phyloP scores from a whole-genome alignment of 2,888 invertebrate genomes.

The Dermolepida albohirtum region DNA sequence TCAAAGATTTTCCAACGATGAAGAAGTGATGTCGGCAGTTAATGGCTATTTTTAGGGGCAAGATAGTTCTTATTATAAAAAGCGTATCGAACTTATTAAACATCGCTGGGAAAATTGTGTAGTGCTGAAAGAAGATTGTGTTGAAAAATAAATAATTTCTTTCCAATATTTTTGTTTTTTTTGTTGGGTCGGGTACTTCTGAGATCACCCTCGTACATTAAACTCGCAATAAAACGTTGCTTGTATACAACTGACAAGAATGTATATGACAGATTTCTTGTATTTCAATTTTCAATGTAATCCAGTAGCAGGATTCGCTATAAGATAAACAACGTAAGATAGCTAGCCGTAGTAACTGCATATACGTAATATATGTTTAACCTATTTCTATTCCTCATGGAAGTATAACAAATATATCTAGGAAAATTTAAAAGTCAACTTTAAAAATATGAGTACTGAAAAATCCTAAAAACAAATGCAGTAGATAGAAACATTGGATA shows the following conservation, averaged over 20 bases:
- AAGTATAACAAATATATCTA: constrained; percentile 15
- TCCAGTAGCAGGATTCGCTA: too few relatives aligned
- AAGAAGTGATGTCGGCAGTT: too few relatives aligned
- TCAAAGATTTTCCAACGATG: too few relatives aligned
- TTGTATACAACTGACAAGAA: constrained; percentile 21
- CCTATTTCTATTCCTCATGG: constrained; percentile 5
- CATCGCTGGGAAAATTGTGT: too few relatives aligned
- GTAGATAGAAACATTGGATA: background rate
- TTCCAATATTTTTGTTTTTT: too few relatives aligned
- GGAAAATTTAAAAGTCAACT: constrained; percentile 16
- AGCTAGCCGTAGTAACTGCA: background rate
- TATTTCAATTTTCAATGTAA: constrained; percentile 18
- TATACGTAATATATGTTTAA: constrained; percentile 15
- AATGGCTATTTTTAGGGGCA: too few relatives aligned
- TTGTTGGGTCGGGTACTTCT: too few relatives aligned
- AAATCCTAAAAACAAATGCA: background rate
- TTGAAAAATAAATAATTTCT: too few relatives aligned
- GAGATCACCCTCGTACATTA: too few relatives aligned
- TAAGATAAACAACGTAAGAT: constrained; percentile 23
- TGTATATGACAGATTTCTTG: constrained; percentile 9
- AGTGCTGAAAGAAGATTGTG: too few relatives aligned
- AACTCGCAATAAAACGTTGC: constrained; percentile 15
- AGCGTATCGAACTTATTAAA: too few relatives aligned
- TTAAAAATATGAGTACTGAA: constrained; percentile 13
- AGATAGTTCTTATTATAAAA: too few relatives aligned